phyloP scores from a whole-genome alignment of 37 sponge, comb jelly and placozoan genomes.

The Ianthella basta region DNA sequence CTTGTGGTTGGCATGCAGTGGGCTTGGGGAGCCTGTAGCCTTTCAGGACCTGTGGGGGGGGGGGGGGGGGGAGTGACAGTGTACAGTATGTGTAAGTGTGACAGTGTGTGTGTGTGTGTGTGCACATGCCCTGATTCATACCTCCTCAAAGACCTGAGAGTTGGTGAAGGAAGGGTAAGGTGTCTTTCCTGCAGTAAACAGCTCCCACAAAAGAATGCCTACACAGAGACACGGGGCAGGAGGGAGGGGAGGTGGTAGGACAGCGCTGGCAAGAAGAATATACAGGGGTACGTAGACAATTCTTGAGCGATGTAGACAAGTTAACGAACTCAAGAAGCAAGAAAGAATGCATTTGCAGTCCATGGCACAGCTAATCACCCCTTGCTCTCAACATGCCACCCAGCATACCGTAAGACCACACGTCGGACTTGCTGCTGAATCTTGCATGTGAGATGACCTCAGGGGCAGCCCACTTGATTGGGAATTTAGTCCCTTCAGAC shows the following conservation, averaged over 20 bases:
- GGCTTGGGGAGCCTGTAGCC: slow-evolving; percentile 88
- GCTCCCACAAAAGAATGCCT: slow-evolving; percentile 95
- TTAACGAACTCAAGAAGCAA: too few species aligned
- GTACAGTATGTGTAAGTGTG: background rate
- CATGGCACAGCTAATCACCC: too few species aligned
- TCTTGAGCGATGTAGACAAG: too few species aligned
- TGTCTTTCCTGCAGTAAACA: slow-evolving; percentile 89
- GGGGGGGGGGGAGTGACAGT: background rate
- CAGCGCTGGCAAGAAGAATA: too few species aligned
- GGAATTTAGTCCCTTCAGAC: slow-evolving; percentile 96
- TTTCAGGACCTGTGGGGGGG: slow-evolving; percentile 74
- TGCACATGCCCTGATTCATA: too few species aligned
- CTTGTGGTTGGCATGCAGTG: slow-evolving; percentile 61
- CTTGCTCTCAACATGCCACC: too few species aligned
- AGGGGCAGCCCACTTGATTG: slow-evolving; percentile 99
- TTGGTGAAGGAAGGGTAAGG: slow-evolving; percentile 93
- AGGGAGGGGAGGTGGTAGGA: too few species aligned
- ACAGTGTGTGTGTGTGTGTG: too few species aligned
- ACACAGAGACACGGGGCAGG: background rate
- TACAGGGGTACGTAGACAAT: too few species aligned
- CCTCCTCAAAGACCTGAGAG: slow-evolving; percentile 89
- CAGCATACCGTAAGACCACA: slow-evolving; percentile 93
- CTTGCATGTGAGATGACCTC: slow-evolving; percentile 95
- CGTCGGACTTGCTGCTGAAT: slow-evolving; percentile 97
- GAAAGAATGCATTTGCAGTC: too few species aligned